A percentile compares a stretch with the other conserved stretches of the same genome.
phyloP scores from a whole-genome alignment of 2,888 invertebrate genomes.

The Clitarchus hookeri region DNA sequence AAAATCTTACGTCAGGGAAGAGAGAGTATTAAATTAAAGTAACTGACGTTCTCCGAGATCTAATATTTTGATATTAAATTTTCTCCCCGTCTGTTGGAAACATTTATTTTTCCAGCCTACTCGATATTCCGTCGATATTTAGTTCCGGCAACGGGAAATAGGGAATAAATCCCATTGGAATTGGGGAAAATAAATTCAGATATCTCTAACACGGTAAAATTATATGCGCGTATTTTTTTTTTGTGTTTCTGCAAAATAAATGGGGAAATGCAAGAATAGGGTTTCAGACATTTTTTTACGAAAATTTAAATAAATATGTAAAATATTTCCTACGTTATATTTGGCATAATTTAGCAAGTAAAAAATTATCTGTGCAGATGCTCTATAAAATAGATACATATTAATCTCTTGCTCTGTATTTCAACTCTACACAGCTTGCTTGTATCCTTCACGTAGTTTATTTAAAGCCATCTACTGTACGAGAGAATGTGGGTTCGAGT shows the following conservation, averaged over 20 bases:
- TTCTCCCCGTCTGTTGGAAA: background rate
- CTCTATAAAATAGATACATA: too few species aligned
- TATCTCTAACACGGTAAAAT: background rate
- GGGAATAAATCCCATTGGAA: background rate
- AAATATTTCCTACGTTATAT: too few species aligned
- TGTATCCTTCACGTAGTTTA: too few species aligned
- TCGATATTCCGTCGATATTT: conserved; percentile 14
- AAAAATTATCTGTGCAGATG: too few species aligned
- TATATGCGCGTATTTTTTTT: background rate
- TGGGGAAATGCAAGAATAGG: too few species aligned
- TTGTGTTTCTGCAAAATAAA: background rate
- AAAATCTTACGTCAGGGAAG: background rate
- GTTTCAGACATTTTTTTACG: too few species aligned
- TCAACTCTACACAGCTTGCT: too few species aligned
- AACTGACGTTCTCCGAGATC: background rate
- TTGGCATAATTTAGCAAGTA: too few species aligned
- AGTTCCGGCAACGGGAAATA: conserved; percentile 2
- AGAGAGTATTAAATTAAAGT: conserved; percentile 9
- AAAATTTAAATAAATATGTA: too few species aligned
- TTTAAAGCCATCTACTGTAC: too few species aligned
- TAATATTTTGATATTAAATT: conserved; percentile 4
- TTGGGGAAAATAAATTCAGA: background rate
- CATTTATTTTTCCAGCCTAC: conserved; percentile 10
- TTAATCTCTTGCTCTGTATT: too few species aligned
- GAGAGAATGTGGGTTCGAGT: too few species aligned